These are phyloP conservation scores for Ceratitis capitata DNA, from an alignment of 1,140 invertebrate genomes.

Conservation along the genomic window DNA sequence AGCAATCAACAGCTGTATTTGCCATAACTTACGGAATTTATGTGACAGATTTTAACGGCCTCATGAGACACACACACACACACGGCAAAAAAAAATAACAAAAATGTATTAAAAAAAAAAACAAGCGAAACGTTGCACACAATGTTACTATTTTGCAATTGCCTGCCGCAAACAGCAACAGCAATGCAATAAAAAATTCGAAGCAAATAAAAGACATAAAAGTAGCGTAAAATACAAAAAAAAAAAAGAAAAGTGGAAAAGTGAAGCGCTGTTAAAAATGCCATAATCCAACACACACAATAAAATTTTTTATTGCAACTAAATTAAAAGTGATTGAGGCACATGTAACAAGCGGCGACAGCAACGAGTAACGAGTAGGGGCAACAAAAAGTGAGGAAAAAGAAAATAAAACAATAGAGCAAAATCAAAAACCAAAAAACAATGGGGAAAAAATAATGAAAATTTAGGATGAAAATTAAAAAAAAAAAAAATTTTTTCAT, in stretches of 20 bases:
- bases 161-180: not conserved
- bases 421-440: not conserved
- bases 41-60: slow-evolving; percentile 28
- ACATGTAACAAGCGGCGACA: slow-evolving; percentile 22
- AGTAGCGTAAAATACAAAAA: not conserved
- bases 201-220: not conserved
- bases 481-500: too few species aligned
- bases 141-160: not conserved
- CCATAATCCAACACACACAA: slow-evolving; percentile 37
- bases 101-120: not conserved
- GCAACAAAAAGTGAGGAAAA: not conserved
- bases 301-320: slow-evolving; percentile 32
- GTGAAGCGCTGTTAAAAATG: slow-evolving; percentile 33
- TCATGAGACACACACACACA: not conserved
- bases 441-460: too few species aligned
- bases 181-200: not conserved
- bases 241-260: not conserved
- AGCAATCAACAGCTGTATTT: slow-evolving; percentile 25
- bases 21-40: slow-evolving; percentile 25
- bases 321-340: slow-evolving; percentile 37
- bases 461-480: too few species aligned
- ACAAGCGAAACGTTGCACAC: not conserved
- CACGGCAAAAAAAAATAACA: not conserved
- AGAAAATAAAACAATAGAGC: not conserved
- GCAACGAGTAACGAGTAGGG: not conserved